Conservation (phyloP, 2,113 vertebrate species). For the Strigops habroptila region DNA sequence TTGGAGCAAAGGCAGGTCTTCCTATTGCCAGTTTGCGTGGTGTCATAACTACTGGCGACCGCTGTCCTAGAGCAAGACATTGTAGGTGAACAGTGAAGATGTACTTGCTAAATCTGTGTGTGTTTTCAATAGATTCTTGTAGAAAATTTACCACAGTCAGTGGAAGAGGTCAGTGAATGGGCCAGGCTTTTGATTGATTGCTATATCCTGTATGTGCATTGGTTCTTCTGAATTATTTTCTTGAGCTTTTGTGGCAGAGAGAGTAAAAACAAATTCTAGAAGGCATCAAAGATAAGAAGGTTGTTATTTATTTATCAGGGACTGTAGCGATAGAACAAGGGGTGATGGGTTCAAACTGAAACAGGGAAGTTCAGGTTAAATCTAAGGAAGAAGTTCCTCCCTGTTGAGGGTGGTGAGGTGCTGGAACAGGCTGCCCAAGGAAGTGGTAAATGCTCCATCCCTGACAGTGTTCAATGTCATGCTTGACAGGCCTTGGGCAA, state of each 20-base stretch:
- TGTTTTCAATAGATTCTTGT: background rate
- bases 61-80: background rate
- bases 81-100: background rate
- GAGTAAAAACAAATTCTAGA: background rate
- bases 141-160: background rate
- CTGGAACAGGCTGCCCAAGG: background rate
- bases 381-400: background rate
- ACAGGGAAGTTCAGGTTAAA: background rate
- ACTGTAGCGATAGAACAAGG: background rate
- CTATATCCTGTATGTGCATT: background rate
- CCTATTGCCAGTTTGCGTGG: background rate
- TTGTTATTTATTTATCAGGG: background rate
- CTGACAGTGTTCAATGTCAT: background rate
- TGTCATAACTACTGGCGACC: fast-evolving
- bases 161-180: background rate
- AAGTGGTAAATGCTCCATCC: background rate
- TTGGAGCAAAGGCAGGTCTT: background rate
- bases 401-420: too few relatives aligned
- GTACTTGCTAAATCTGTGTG: background rate
- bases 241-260: background rate
- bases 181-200: background rate
- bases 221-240: background rate
- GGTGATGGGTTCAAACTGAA: background rate
- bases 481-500: background rate
- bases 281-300: background rate